A percentile compares a stretch with the other conserved stretches of the same genome.
phyloP scores from a whole-genome alignment of 2,797 vertebrate species.

The Sebastes glaucus region DNA sequence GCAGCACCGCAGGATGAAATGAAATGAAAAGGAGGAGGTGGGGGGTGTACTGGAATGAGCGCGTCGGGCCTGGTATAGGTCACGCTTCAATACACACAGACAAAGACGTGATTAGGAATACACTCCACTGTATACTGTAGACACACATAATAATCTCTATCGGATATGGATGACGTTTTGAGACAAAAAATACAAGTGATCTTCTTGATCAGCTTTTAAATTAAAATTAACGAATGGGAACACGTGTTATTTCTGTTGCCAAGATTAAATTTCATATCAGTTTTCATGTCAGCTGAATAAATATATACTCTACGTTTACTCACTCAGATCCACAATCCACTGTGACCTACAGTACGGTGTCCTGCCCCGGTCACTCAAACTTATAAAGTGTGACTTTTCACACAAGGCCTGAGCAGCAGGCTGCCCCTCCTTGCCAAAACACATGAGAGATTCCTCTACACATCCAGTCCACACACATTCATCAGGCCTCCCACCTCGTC shows the following conservation, averaged over 20 bases:
- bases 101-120: conserved; percentile 37
- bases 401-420: conserved; percentile 34
- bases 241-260: background rate
- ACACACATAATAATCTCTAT: conserved; percentile 3
- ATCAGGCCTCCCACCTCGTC: conserved; percentile 63
- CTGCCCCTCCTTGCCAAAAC: conserved; percentile 43
- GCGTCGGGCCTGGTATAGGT: conserved; percentile 35
- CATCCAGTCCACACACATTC: conserved; percentile 56
- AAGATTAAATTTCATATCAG: background rate
- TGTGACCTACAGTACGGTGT: conserved; percentile 4
- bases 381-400: conserved; percentile 55
- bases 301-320: conserved; percentile 6
- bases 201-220: background rate
- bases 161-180: conserved; percentile 1
- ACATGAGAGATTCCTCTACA: conserved; percentile 49
- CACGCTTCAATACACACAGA: conserved; percentile 47
- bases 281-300: conserved; percentile 15
- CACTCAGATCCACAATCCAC: background rate
- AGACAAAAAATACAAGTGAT: background rate
- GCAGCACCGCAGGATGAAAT: conserved; percentile 59
- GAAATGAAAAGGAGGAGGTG: conserved; percentile 45
- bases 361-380: conserved; percentile 21
- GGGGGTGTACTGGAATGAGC: conserved; percentile 30
- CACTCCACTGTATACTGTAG: background rate
- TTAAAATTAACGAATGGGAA: background rate